Evolutionary conservation across 2,888 invertebrate genomes (phyloP).

Genomic region (Ganaspis brasiliensis): DNA sequence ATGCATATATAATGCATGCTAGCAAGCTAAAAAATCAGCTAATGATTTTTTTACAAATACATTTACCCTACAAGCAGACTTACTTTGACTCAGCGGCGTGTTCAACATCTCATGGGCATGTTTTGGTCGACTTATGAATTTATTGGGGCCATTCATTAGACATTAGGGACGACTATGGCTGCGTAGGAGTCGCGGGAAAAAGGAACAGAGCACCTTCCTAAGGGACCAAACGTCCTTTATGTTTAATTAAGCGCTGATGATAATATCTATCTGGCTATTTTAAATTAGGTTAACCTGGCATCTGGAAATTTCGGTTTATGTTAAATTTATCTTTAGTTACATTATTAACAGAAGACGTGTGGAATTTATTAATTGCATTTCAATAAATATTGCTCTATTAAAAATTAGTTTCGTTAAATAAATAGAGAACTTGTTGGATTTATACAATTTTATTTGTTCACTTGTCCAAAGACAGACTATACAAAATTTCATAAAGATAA

Average conservation of each 20-base stretch:
- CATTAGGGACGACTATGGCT: constrained; percentile 68
- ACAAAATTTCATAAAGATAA: too few species aligned
- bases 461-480: too few species aligned
- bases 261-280: constrained; percentile 1
- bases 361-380: too few species aligned
- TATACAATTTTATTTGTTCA: too few species aligned
- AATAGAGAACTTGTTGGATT: too few species aligned
- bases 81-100: constrained; percentile 66
- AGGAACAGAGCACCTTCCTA: constrained; percentile 26
- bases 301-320: neutral
- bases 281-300: neutral
- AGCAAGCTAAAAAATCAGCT: neutral
- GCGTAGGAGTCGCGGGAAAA: constrained; percentile 51
- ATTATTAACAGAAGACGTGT: too few species aligned
- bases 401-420: too few species aligned
- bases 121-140: constrained; percentile 79
- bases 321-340: too few species aligned
- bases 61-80: constrained; percentile 43
- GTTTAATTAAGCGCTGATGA: constrained; percentile 24
- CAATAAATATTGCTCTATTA: too few species aligned
- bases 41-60: constrained; percentile 5
- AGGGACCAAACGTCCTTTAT: constrained; percentile 16
- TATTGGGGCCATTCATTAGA: constrained; percentile 79
- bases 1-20: too few species aligned
- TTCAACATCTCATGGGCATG: constrained; percentile 75